A percentile compares a stretch with the other conserved stretches of the same genome.
These are phyloP conservation scores for Drosophila pruinosa DNA, from an alignment of 1,140 invertebrate genomes.

Conservation along the genomic window DNA sequence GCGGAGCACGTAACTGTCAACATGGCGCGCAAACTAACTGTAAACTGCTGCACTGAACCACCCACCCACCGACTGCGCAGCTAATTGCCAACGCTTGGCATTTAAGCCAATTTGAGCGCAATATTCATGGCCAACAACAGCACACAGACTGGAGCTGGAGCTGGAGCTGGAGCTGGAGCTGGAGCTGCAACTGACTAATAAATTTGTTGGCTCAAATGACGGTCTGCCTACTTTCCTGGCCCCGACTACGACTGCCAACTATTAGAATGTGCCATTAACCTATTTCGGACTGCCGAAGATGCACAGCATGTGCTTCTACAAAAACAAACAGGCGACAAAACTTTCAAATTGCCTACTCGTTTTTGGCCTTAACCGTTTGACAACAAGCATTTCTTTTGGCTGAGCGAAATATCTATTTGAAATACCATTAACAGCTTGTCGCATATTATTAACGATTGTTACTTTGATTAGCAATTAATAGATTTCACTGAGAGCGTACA, in stretches of 20 bases:
- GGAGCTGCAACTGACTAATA: conserved; percentile 69
- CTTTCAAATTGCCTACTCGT: conserved; percentile 44
- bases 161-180: too few relatives aligned
- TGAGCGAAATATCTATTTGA: too few relatives aligned
- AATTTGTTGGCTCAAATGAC: conserved; percentile 64
- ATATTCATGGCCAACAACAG: conserved; percentile 31
- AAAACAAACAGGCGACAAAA: conserved; percentile 46
- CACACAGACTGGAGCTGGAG: background rate
- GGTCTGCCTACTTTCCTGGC: conserved; percentile 45
- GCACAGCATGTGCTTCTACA: conserved; percentile 36
- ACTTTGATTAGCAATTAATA: background rate
- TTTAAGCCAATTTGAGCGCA: conserved; percentile 74
- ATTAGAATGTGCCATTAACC: conserved; percentile 78
- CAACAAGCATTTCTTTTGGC: too few relatives aligned
- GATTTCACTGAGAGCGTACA: background rate
- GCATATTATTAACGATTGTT: background rate
- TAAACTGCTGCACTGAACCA: conserved; percentile 57
- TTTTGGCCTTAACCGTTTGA: conserved; percentile 29
- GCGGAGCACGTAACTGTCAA: conserved; percentile 76
- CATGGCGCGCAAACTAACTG: conserved; percentile 75
- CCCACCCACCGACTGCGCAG: conserved; percentile 59
- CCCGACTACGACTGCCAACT: too few relatives aligned
- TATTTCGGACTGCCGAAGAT: conserved; percentile 59
- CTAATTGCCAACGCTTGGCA: conserved; percentile 74
- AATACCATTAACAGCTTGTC: too few relatives aligned